phyloP scores from a whole-genome alignment of 2,797 vertebrate genomes.

The Ctenochaetus hawaiiensis region DNA sequence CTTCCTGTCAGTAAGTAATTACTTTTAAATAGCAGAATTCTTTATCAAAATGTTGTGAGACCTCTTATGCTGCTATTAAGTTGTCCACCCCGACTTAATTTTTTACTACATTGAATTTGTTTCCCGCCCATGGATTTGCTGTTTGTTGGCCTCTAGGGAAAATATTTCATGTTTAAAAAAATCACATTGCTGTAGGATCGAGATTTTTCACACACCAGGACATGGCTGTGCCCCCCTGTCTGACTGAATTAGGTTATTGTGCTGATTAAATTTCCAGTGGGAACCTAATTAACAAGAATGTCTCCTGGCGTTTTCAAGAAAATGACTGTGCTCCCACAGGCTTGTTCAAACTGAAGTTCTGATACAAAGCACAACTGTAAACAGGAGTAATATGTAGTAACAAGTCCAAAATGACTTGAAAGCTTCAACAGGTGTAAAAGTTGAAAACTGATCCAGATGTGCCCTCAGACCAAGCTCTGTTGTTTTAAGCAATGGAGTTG shows the following conservation, averaged over 20 bases:
- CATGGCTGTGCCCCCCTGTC: conserved; percentile 35
- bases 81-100: not conserved
- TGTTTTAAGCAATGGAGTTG: conserved; percentile 11
- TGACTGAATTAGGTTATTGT: conserved; percentile 82
- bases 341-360: conserved; percentile 57
- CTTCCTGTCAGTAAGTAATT: not conserved
- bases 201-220: conserved; percentile 41
- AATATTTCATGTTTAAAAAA: not conserved
- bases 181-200: conserved; percentile 23
- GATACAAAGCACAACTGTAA: conserved; percentile 62
- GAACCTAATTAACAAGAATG: conserved; percentile 80
- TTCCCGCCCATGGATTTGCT: not conserved
- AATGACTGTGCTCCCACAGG: conserved; percentile 66
- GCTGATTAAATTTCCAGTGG: conserved; percentile 80
- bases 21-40: not conserved
- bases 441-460: not conserved
- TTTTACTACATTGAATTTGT: not conserved
- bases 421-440: conserved; percentile 20
- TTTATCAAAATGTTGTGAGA: not conserved
- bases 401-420: conserved; percentile 14
- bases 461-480: not conserved
- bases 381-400: conserved; percentile 51
- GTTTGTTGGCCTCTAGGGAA: not conserved
- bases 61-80: not conserved
- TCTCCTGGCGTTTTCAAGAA: conserved; percentile 76